Evolutionary conservation across 2,888 invertebrate genomes (phyloP).

Genomic region (Scaptodrosophila latifasciaeformis): DNA sequence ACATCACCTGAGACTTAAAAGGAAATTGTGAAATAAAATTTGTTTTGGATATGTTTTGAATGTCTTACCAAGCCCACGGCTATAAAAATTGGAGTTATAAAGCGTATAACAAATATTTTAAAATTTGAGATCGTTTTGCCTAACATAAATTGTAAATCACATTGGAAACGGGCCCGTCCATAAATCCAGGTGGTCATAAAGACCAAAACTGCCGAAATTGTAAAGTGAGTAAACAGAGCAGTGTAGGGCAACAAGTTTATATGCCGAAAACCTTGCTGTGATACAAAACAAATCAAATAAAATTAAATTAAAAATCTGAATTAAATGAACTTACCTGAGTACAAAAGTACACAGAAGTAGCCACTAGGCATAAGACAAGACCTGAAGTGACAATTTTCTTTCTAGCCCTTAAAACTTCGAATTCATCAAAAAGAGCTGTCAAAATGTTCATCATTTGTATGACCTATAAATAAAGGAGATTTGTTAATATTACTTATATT

Average conservation of each 20-base stretch:
- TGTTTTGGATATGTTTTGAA: background rate
- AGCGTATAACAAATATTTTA: constrained; percentile 70
- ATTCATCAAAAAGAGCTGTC: constrained; percentile 72
- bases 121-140: constrained; percentile 78
- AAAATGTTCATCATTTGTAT: constrained; percentile 69
- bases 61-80: constrained; percentile 59
- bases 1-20: constrained; percentile 33
- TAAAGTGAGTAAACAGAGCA: constrained; percentile 61
- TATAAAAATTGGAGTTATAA: constrained; percentile 68
- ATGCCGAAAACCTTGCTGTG: constrained; percentile 70
- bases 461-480: constrained; percentile 50
- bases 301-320: background rate
- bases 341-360: constrained; percentile 65
- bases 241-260: constrained; percentile 61
- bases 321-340: constrained; percentile 58
- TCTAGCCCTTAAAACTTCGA: constrained; percentile 56
- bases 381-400: constrained; percentile 51
- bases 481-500: background rate
- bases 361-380: constrained; percentile 43
- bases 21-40: background rate
- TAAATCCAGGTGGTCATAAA: constrained; percentile 89
- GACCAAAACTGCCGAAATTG: constrained; percentile 84
- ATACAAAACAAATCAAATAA: too few relatives aligned
- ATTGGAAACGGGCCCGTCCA: constrained; percentile 80
- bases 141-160: constrained; percentile 85